Evolutionary conservation across 2,113 vertebrate species (phyloP), one percentile per base, ranked within the genome.

Genomic region (Scalopus aquaticus): DNA sequence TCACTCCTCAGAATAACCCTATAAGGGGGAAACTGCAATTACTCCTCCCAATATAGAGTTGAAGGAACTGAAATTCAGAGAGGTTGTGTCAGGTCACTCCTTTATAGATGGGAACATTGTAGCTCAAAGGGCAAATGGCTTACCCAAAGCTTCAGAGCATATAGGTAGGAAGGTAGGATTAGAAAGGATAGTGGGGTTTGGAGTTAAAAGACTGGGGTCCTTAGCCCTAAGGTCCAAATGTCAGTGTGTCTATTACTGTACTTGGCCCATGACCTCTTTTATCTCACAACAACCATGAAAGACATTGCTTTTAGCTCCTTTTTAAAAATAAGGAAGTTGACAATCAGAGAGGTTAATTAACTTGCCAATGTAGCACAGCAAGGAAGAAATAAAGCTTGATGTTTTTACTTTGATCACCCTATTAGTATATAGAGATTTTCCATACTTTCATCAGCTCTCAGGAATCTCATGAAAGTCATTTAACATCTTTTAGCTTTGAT

Each of bases 1-100:
- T 92, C 46, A 73, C 39, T 79, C 90, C 51, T 78, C 78, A 95
- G 93, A 96, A 94, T 85, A 93, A 85, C 84, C 78, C 44, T 91
- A 37, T 56, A 42, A 70, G 5, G 86, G 44, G 70, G 46, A 93
- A 51, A 42, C 35, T 88, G 35, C 58, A 93, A 91, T 90, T 92
- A 76, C 56, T 95, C 54, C 20, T 88, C 26, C 51, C 15, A 44
- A 60, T 35, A 80, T 92, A 80, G 88, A 83, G 22, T 19, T 42
- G 60, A 96, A 51, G 35, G 39, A 80, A 79, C 54, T 74, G 56
- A 95, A 37, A 82, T 86, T 42, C 42, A 42, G 79, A 95, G 42
- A 95, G 84, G 56, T 86, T 69, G n/a, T 24, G 2, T 92, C 70
- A 93, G 88, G 90, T 51, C 62, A 85, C 16, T 93, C 37, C 72